Conservation (phyloP, 2,113 vertebrate genomes). For the Bubo blakistoni region DNA sequence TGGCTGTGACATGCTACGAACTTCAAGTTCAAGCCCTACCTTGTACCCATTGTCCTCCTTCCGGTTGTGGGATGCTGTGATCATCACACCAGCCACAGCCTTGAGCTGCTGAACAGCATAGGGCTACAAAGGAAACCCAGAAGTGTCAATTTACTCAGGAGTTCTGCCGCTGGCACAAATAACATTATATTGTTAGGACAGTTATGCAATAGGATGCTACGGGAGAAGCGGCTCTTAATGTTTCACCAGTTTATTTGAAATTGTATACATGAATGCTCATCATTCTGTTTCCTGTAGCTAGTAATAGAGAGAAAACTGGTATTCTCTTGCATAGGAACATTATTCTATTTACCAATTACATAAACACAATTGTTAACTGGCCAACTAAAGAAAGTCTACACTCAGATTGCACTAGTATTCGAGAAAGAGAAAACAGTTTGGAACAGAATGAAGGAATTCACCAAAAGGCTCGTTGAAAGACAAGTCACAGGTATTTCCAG, state of each 20-base stretch:
- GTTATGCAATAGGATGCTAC: rapidly evolving
- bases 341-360: background rate
- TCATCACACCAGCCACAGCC: constrained; percentile 91
- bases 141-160: rapidly evolving
- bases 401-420: background rate
- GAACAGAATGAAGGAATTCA: background rate
- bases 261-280: rapidly evolving
- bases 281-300: background rate
- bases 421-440: background rate
- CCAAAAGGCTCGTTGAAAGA: background rate
- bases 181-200: background rate
- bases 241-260: background rate
- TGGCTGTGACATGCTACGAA: background rate
- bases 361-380: background rate
- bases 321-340: background rate
- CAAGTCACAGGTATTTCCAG: background rate
- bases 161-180: background rate
- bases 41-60: constrained; percentile 98
- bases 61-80: constrained; percentile 93
- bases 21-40: constrained; percentile 59
- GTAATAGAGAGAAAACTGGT: rapidly evolving
- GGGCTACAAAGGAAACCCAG: constrained; percentile 73
- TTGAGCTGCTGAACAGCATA: constrained; percentile 86
- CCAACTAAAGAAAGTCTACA: background rate
- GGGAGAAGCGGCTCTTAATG: rapidly evolving